Percentiles rank a stretch among this genome's conserved stretches.
phyloP scores from a whole-genome alignment of 2,113 vertebrate species.

The Apteryx mantelli region DNA sequence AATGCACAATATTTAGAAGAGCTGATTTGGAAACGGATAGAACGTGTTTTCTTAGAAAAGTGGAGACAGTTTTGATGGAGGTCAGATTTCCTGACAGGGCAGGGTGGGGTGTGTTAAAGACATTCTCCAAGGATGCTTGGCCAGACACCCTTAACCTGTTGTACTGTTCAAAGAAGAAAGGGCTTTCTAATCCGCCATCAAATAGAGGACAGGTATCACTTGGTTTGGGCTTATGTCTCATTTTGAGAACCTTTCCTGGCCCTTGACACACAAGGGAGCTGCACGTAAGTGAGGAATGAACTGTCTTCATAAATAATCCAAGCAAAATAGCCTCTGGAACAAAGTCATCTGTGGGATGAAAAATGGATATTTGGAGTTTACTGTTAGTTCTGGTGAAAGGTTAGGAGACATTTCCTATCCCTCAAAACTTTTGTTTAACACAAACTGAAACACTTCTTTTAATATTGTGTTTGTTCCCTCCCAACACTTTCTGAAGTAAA shows the following conservation, averaged over 20 bases:
- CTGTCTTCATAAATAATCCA: not conserved
- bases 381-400: not conserved
- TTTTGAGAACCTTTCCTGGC: not conserved
- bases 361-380: not conserved
- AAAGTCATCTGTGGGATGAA: not conserved
- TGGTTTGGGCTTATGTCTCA: not conserved
- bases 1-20: not conserved
- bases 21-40: not conserved
- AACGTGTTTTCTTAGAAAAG: not conserved
- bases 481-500: not conserved
- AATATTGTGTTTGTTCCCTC: not conserved
- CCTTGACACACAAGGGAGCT: rapidly evolving
- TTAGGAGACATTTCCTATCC: not conserved
- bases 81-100: not conserved
- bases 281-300: not conserved
- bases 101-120: not conserved
- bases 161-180: not conserved
- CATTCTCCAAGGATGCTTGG: not conserved
- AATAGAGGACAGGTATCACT: not conserved
- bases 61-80: not conserved
- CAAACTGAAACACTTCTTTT: not conserved
- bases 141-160: not conserved
- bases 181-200: not conserved
- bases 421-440: not conserved
- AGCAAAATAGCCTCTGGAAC: not conserved